Evolutionary conservation across 2,797 vertebrate species (phyloP), one percentile per base, ranked within the genome.

Genomic region (Microtus obscurus): DNA sequence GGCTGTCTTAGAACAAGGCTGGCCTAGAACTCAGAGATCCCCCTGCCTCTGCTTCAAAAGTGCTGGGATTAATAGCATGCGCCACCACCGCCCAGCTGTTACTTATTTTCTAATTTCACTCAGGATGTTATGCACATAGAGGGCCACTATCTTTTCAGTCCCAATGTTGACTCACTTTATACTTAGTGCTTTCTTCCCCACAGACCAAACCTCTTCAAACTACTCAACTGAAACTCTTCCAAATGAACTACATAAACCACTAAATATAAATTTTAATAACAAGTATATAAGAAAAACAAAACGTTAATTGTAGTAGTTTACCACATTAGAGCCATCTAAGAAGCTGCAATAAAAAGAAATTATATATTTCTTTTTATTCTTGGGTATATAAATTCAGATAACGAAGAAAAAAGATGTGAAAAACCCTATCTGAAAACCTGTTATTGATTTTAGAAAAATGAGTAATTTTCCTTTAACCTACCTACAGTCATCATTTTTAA

Each of bases 201-300:
- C 8, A 91, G 74, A 79, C 4, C 34, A 91, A 6, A 73, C 4
- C 6, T 80, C 65, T 51, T 92, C 56, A 63, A 95, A 90, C 89
- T 53, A 94, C 5, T 78, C 27, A 79, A 53, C 31, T 34, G 69
- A 37, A 96, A 78, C 48, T 88, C 78, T 86, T 90, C 51, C 82
- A 87, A 89, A 87, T 78, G 63, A 81, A 91, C 34, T 56, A 91
- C 48, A 69, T 40, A 63, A 91, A 5, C 13, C 53, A 92, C 53
- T 78, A 91, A 93, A 83, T 87, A 78, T 83, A 87, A 73, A 85
- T 43, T 94, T 74, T 92, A 29, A 13, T 71, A 81, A 92, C 43
- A 87, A 5, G 10, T 56, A 90, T 43, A 71, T 10, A 5, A 23
- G 51, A 48, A 61, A 90, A 94, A 11, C 12, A 81, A 95, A 90